phyloP scores from a whole-genome alignment of 1,140 invertebrate genomes.

The Tetranychus urticae region DNA sequence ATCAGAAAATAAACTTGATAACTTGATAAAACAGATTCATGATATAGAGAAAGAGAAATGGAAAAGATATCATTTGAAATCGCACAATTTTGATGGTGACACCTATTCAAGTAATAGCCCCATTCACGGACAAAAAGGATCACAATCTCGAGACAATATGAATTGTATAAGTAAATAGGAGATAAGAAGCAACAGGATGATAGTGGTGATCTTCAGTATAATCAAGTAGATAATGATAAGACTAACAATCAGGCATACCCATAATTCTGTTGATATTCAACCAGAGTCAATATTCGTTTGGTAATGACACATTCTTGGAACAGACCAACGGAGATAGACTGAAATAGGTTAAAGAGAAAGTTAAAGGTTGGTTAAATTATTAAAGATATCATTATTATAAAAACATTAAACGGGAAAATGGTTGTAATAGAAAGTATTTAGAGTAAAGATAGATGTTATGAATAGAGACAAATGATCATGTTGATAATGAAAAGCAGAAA shows the following conservation, averaged over 20 bases:
- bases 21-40: neutral
- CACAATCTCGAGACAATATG: neutral
- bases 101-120: neutral
- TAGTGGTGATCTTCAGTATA: neutral
- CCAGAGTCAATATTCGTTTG: slow-evolving; percentile 33
- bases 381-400: too few relatives aligned
- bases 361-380: too few relatives aligned
- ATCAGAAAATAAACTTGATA: neutral
- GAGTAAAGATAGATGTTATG: neutral
- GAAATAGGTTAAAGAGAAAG: neutral
- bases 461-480: neutral
- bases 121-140: neutral
- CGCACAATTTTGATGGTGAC: neutral
- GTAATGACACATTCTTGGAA: slow-evolving; percentile 30
- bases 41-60: neutral
- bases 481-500: neutral
- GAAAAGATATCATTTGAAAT: neutral
- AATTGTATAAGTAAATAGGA: neutral
- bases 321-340: slow-evolving; percentile 24
- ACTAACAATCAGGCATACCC: neutral
- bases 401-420: too few relatives aligned
- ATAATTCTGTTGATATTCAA: slow-evolving; percentile 26
- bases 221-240: neutral
- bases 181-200: neutral
- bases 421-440: too few relatives aligned